Evolutionary conservation across 2,888 invertebrate genomes (phyloP).

Genomic region (Tipula lateralis): DNA sequence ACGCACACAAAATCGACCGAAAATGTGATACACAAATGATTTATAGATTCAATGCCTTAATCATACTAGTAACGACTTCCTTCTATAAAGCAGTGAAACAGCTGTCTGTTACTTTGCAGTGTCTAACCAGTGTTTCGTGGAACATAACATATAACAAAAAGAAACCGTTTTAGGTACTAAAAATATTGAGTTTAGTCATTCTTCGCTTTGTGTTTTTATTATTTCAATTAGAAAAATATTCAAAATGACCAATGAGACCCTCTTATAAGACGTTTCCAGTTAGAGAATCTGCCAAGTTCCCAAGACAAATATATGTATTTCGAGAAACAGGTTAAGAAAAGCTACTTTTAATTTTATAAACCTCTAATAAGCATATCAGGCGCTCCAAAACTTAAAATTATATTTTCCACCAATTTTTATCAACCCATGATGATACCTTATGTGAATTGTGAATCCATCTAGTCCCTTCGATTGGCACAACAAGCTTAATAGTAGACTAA

Average conservation of each 20-base stretch:
- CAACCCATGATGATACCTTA: background rate
- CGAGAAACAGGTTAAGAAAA: background rate
- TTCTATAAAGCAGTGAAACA: background rate
- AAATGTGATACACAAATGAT: constrained; percentile 13
- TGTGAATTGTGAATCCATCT: too few relatives aligned
- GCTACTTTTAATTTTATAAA: background rate
- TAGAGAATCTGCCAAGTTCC: too few relatives aligned
- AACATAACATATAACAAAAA: too few relatives aligned
- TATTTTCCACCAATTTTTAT: background rate
- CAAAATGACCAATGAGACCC: too few relatives aligned
- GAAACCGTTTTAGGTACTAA: too few relatives aligned
- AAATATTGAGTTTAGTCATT: too few relatives aligned
- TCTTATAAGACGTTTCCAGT: too few relatives aligned
- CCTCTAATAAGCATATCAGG: background rate
- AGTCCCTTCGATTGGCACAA: background rate
- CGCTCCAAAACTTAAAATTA: background rate
- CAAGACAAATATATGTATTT: too few relatives aligned
- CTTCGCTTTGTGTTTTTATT: too few relatives aligned
- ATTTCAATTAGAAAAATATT: too few relatives aligned
- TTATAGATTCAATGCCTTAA: background rate
- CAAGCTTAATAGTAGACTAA: background rate
- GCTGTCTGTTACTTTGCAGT: background rate
- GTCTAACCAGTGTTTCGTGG: background rate
- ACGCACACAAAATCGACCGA: background rate
- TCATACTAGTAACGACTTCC: background rate